phyloP scores from a whole-genome alignment of 2,797 vertebrate genomes.

The Mormyrops attenuatus region DNA sequence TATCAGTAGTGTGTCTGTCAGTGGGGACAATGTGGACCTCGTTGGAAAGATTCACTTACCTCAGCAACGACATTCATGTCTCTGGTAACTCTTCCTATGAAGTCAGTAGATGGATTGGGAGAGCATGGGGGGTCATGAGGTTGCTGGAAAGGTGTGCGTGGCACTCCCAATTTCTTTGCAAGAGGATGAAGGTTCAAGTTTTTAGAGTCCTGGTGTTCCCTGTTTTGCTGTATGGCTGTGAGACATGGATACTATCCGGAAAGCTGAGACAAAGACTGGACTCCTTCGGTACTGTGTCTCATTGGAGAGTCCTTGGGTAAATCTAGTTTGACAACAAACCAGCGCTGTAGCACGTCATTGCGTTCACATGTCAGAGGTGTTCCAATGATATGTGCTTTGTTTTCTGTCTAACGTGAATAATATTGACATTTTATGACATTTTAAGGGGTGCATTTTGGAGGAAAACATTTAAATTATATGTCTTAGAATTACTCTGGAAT shows the following conservation, averaged over 20 bases:
- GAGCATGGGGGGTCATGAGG: background rate
- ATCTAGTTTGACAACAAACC: background rate
- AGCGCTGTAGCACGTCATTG: background rate
- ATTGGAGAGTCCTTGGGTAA: background rate
- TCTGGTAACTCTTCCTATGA: background rate
- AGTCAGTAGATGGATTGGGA: background rate
- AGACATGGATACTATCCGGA: background rate
- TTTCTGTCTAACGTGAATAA: background rate
- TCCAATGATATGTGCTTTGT: background rate
- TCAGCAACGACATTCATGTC: background rate
- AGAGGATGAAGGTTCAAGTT: background rate
- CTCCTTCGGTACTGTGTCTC: background rate
- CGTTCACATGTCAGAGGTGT: background rate
- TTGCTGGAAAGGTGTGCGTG: background rate
- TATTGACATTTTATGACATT: background rate
- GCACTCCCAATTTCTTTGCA: background rate
- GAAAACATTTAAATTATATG: background rate
- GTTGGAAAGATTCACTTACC: background rate
- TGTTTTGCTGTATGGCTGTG: background rate
- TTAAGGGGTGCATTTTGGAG: background rate
- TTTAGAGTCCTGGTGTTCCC: background rate
- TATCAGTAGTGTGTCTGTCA: background rate
- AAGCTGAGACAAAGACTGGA: background rate
- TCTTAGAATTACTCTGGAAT: background rate
- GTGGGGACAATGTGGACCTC: background rate